Base-by-base conservation (phyloP, 2,888 invertebrate genomes). In the Synergus gifuensis region DNA sequence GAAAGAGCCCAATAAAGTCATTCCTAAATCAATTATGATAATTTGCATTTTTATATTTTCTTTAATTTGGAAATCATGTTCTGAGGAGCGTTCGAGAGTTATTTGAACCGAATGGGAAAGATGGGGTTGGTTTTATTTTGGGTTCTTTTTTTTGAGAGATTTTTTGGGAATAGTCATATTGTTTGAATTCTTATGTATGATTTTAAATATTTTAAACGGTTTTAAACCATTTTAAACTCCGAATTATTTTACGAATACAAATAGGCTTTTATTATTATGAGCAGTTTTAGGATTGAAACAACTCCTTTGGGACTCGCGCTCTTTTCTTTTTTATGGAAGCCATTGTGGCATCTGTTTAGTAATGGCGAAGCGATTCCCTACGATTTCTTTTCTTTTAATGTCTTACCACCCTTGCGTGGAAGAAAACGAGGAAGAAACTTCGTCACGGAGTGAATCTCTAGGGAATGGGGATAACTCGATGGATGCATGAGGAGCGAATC, bases 401-500 rank as follows among this genome's bases (percentile, higher is more conserved):
- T 78, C 79, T 83, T 85, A 84, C 83, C 79, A 66, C 76, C 80
- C 77, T 67, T 69, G 44, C 28, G 69, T 22, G 76, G 66, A 78
- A 79, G 69, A 78, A 69, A 77, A 81, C 67, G 64, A 82, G 81
- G 79, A 16, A 77, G 81, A 79, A 83, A 84, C 78, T 79, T 77
- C 82, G 84, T 84, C 83, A 83, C 82, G 83, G 81, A 82, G 60
- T 60, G 78, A 77, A 77, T 84, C 82, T 81, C 81, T 66, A 76
- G 82, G 82, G 83, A 81, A 80, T 78, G 76, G 76, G 81, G 80
- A 81, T 80, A 77, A 76, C 62, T 69, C 79, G 63, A 82, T 63
- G 76, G 79, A 76, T 83, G 83, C 84, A 84, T 82, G 83, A 85
- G 81, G 81, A 80, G 78, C 84, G 77, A 84, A 81, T 83, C 82